Conservation (phyloP, 2,113 vertebrate species). For the Proterorhinus semilunaris region DNA sequence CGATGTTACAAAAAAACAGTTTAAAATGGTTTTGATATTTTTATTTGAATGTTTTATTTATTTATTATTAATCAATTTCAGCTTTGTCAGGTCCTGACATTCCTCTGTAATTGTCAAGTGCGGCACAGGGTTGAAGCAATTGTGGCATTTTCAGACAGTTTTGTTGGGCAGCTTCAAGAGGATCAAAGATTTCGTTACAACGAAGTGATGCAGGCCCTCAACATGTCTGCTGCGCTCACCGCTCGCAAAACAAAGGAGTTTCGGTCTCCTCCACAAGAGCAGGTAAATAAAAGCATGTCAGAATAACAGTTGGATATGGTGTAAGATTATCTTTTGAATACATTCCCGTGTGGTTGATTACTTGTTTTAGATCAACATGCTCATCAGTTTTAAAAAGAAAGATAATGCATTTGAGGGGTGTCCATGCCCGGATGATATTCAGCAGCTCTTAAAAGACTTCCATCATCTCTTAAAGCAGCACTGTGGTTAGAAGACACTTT, state of each 20-base stretch:
- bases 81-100: slow-evolving; percentile 93
- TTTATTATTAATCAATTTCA: slow-evolving; percentile 49
- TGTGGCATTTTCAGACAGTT: slow-evolving; percentile 88
- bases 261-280: slow-evolving; percentile 91
- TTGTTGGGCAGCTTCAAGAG: slow-evolving; percentile 88
- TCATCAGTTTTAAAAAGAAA: slow-evolving; percentile 86
- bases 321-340: background rate
- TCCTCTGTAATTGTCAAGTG: slow-evolving; percentile 92
- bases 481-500: slow-evolving; percentile 77
- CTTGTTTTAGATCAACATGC: slow-evolving; percentile 85
- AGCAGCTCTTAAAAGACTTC: slow-evolving; percentile 86
- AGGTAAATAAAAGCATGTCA: slow-evolving; percentile 73
- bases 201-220: slow-evolving; percentile 93
- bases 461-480: slow-evolving; percentile 87
- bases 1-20: background rate
- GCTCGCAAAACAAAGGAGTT: slow-evolving; percentile 95
- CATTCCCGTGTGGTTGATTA: background rate
- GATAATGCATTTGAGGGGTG: slow-evolving; percentile 82
- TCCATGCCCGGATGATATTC: slow-evolving; percentile 85
- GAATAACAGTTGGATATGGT: background rate
- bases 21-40: background rate
- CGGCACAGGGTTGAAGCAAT: slow-evolving; percentile 93
- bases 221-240: slow-evolving; percentile 96
- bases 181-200: slow-evolving; percentile 94
- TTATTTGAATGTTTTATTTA: background rate